Evolutionary conservation across 2,888 invertebrate species (phyloP).

Genomic region (Saturnia pavonia): DNA sequence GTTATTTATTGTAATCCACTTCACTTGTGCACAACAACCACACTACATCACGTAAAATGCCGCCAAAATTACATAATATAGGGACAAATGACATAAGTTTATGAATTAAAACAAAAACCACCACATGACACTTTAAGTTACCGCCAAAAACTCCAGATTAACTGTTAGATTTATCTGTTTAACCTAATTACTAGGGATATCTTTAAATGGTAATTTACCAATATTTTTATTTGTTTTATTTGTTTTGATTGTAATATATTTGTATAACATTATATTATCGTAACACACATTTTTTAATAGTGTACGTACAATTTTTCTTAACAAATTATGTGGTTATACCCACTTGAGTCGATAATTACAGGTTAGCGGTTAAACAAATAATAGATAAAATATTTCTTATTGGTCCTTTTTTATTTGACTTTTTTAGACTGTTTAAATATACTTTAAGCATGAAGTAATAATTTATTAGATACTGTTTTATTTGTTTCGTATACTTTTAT

Average conservation of each 20-base stretch:
- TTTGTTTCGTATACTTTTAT: not conserved
- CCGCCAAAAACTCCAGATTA: too few relatives aligned
- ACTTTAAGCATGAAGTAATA: not conserved
- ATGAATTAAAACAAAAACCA: too few relatives aligned
- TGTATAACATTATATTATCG: not conserved
- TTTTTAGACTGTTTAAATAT: not conserved
- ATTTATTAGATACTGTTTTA: not conserved
- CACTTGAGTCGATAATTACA: slow-evolving; percentile 62
- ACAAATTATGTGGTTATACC: slow-evolving; percentile 29
- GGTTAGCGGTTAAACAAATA: slow-evolving; percentile 53
- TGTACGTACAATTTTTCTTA: slow-evolving; percentile 25
- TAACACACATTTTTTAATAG: not conserved
- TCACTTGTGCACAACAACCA: too few relatives aligned
- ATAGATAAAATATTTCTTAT: slow-evolving; percentile 20
- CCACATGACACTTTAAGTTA: too few relatives aligned
- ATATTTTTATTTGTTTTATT: not conserved
- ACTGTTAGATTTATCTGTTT: not conserved
- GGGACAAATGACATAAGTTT: too few relatives aligned
- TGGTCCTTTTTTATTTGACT: not conserved
- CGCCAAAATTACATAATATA: too few relatives aligned
- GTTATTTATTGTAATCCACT: too few relatives aligned
- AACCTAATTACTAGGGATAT: not conserved
- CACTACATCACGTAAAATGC: too few relatives aligned
- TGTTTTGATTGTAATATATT: not conserved
- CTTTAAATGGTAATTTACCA: not conserved